Evolutionary conservation across 2,888 invertebrate species (phyloP).

Genomic region (Nysson spinosus): DNA sequence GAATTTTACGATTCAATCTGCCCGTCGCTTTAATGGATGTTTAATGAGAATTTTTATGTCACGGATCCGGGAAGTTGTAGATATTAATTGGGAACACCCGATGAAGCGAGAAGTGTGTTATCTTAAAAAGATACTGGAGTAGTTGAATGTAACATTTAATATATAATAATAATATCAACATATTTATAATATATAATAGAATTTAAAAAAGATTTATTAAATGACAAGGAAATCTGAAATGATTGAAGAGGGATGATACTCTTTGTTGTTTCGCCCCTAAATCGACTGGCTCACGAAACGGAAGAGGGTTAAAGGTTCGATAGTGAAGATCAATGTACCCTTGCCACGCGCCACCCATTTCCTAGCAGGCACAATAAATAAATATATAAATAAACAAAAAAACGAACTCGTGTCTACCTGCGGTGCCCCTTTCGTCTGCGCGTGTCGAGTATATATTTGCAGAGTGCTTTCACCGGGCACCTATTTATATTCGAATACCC

Average conservation of each 20-base stretch:
- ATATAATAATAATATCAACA: too few relatives aligned
- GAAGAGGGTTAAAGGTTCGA: background rate
- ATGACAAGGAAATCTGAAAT: too few relatives aligned
- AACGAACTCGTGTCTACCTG: too few relatives aligned
- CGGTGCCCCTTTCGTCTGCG: background rate
- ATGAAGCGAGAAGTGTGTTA: too few relatives aligned
- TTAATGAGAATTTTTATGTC: too few relatives aligned
- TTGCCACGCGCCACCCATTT: conserved; percentile 17
- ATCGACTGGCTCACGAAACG: conserved; percentile 2
- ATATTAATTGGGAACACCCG: too few relatives aligned
- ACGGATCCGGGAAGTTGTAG: too few relatives aligned
- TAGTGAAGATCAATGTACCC: conserved; percentile 24
- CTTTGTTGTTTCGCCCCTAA: background rate
- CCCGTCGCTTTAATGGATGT: too few relatives aligned
- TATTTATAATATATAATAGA: too few relatives aligned
- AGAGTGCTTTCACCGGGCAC: conserved; percentile 1
- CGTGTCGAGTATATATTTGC: conserved; percentile 3
- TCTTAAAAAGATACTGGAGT: too few relatives aligned
- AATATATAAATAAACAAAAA: conserved; percentile 50
- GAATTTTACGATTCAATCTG: background rate
- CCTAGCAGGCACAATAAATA: conserved; percentile 44
- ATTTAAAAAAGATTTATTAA: too few relatives aligned
- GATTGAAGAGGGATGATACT: background rate
- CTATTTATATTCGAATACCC: conserved; percentile 33
- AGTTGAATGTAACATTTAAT: too few relatives aligned